Conservation (phyloP, 2,113 vertebrate species). For the Rhinogobius similis region DNA sequence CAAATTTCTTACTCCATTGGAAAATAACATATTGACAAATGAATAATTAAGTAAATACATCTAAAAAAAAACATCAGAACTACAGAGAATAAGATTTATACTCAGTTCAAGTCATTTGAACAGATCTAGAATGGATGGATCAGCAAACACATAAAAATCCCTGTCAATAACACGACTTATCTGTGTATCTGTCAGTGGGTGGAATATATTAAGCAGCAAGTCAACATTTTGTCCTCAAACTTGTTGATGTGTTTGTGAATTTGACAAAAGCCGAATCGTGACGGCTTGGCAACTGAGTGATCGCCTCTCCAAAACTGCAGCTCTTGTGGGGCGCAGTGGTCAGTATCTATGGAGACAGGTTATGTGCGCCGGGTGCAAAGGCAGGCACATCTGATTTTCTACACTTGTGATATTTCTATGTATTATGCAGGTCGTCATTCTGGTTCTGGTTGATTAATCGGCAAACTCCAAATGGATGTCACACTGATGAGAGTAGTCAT, state of each 20-base stretch:
- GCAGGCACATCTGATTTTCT: too few species aligned
- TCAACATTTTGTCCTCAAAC: constrained; percentile 4
- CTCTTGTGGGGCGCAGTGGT: not conserved
- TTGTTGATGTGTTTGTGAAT: constrained; percentile 7
- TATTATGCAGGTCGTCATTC: not conserved
- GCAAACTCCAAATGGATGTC: too few species aligned
- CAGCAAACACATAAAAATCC: not conserved
- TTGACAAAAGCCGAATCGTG: not conserved
- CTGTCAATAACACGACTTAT: constrained; percentile 11
- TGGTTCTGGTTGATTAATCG: too few species aligned
- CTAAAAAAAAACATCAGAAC: too few species aligned
- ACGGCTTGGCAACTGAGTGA: not conserved
- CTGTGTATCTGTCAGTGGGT: constrained; percentile 3
- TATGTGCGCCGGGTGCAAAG: not conserved
- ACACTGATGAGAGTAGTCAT: too few species aligned
- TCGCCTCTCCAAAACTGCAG: not conserved
- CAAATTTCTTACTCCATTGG: too few species aligned
- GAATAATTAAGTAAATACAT: too few species aligned
- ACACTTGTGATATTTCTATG: too few species aligned
- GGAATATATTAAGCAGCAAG: constrained; percentile 4
- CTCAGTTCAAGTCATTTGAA: not conserved
- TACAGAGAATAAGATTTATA: too few species aligned
- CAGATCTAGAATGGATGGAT: not conserved
- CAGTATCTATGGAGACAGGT: not conserved
- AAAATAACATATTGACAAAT: not conserved